Base-by-base conservation (phyloP, 2,888 invertebrate genomes). In the Mimas tiliae region DNA sequence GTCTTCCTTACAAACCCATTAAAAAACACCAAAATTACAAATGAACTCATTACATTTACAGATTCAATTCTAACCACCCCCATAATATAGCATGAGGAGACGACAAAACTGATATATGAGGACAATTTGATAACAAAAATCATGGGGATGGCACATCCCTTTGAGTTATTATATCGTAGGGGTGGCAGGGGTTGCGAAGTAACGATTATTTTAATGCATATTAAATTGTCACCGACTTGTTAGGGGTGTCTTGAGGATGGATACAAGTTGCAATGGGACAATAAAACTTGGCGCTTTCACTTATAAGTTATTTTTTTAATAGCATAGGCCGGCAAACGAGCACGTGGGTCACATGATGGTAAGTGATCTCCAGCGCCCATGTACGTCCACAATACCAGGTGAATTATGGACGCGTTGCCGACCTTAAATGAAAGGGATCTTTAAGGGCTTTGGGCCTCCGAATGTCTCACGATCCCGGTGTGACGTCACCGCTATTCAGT, bases 141-240 rank as follows among this genome's bases (percentile, higher is more conserved):
- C 52, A 53, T 45, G 66, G 66, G 66, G 66, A 53, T 53, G 62
- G 47, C 53, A 14, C 64, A 47, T 21, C 66, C 66, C 66, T 53
- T 33, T 16, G 50, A 45, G 48, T 62, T 66, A 63, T 69, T 72
- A 68, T 67, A 69, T 70, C 67, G 63, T 52, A 63, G 52, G 70
- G 66, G 58, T 38, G 62, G 65, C 51, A 62, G 27, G 63, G 62
- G 66, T 62, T 52, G 62, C 66, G 52, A n/a, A 9, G 48, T 55
- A 67, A 66, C 82, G 82, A 85, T 86, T 86, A 84, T 77, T 77
- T 75, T 85, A 86, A 86, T 83, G 84, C 78, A 79, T 76, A 80
- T 83, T 78, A 76, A 78, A 86, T 86, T 77, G 82, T 73, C 71
- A 72, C 71, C 63, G 69, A 68, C 67, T 58, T 51, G 63, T 21